Percentiles rank a stretch among this genome's conserved stretches.
These are phyloP conservation scores for Prorops nasuta DNA, from an alignment of 1,140 invertebrate genomes.

Conservation along the genomic window DNA sequence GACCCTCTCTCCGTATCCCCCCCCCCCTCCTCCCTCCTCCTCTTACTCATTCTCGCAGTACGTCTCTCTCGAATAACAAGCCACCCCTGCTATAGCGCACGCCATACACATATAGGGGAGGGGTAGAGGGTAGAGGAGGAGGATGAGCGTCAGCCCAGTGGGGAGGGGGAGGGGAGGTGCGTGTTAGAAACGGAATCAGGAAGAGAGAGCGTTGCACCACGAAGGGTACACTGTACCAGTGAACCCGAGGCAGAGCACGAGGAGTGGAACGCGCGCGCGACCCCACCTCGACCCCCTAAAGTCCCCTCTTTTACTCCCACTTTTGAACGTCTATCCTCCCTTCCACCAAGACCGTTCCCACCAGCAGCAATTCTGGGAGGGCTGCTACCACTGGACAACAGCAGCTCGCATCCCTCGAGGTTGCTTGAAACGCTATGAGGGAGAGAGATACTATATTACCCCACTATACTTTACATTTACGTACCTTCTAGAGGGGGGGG, in stretches of 20 bases:
- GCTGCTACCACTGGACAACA: no score
- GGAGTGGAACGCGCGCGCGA: slow-evolving; percentile 22
- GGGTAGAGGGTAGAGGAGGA: neutral
- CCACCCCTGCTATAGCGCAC: neutral
- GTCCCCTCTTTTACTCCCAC: slow-evolving; percentile 18
- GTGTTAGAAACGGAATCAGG: slow-evolving; percentile 44
- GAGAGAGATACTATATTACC: no score
- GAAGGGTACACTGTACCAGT: slow-evolving; percentile 56
- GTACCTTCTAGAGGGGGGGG: no score
- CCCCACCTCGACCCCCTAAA: slow-evolving; percentile 26
- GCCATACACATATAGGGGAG: neutral
- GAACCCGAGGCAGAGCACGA: slow-evolving; percentile 41
- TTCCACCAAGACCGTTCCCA: no score
- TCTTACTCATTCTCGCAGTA: neutral
- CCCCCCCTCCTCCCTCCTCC: neutral
- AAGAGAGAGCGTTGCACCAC: slow-evolving; percentile 53
- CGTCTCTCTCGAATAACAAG: slow-evolving; percentile 16
- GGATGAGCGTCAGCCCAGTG: neutral
- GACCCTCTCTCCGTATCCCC: slow-evolving; percentile 27
- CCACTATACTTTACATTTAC: no score
- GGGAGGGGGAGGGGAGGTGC: neutral
- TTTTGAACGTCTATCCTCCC: slow-evolving; percentile 1
- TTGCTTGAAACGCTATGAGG: neutral
- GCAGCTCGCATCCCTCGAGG: neutral
- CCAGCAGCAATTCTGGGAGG: no score